These are phyloP conservation scores for Autographa gamma DNA, from an alignment of 2,888 invertebrate genomes.

Conservation along the genomic window DNA sequence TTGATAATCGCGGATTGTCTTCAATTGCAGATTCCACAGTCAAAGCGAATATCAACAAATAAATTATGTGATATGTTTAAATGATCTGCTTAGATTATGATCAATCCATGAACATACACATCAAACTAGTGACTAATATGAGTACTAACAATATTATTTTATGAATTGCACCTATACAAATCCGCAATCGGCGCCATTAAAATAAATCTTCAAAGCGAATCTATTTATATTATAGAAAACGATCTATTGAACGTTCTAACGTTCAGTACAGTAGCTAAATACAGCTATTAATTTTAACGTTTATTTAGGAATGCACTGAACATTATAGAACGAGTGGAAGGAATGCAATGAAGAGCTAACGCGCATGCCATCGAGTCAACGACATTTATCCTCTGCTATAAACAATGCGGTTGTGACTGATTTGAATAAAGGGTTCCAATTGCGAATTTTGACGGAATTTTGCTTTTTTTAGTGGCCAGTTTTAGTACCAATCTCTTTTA, in stretches of 20 bases:
- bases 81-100: background rate
- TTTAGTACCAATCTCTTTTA: background rate
- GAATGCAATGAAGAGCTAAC: constrained; percentile 67
- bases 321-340: constrained; percentile 64
- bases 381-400: constrained; percentile 64
- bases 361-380: constrained; percentile 65
- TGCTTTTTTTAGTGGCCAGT: background rate
- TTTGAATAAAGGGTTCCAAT: constrained; percentile 31
- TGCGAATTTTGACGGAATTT: constrained; percentile 12
- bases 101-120: background rate
- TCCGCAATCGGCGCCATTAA: constrained; percentile 18
- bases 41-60: background rate
- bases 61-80: background rate
- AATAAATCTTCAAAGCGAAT: constrained; percentile 38
- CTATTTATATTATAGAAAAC: constrained; percentile 35
- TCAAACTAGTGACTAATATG: background rate
- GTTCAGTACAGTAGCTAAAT: constrained; percentile 62
- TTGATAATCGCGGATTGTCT: too few relatives aligned
- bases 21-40: background rate
- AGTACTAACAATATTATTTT: constrained; percentile 15
- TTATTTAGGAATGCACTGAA: constrained; percentile 72
- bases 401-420: constrained; percentile 48
- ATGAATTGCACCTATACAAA: constrained; percentile 8
- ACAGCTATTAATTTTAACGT: constrained; percentile 74
- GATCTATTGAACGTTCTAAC: constrained; percentile 47